phyloP scores from a whole-genome alignment of 2,888 invertebrate species.

The Herminia tarsipennalis region DNA sequence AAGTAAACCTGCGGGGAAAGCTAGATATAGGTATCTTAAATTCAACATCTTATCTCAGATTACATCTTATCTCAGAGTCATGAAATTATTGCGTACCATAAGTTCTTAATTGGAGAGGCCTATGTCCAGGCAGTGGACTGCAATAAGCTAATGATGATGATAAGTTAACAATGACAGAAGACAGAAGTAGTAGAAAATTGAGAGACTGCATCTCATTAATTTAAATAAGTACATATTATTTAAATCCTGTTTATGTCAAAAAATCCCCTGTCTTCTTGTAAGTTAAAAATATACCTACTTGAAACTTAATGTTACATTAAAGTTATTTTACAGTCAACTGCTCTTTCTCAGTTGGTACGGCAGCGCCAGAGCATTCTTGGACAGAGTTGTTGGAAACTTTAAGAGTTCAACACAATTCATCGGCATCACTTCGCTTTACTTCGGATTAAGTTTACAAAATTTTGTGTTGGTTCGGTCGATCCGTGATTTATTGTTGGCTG shows the following conservation, averaged over 20 bases:
- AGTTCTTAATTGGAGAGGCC: no score
- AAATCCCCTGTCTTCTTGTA: neutral
- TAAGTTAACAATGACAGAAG: no score
- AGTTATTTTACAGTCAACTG: conserved; percentile 69
- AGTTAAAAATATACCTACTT: conserved; percentile 33
- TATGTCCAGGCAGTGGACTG: no score
- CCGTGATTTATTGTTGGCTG: conserved; percentile 55
- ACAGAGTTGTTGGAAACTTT: conserved; percentile 59
- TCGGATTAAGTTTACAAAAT: conserved; percentile 65
- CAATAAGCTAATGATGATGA: no score
- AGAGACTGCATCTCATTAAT: conserved; percentile 35
- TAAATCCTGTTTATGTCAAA: no score
- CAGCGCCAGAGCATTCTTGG: conserved; percentile 54
- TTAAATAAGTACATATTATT: conserved; percentile 38
- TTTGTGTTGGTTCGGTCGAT: conserved; percentile 54
- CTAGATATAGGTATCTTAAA: no score
- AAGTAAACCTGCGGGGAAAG: no score
- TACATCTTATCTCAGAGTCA: no score
- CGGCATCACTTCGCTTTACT: conserved; percentile 57
- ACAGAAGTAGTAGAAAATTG: no score
- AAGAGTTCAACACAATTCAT: conserved; percentile 61
- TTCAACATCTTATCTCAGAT: no score
- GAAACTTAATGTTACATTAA: conserved; percentile 55
- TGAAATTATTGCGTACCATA: no score
- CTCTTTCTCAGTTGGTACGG: conserved; percentile 51